Conservation (phyloP, 2,113 vertebrate genomes). For the Ovis aries region DNA sequence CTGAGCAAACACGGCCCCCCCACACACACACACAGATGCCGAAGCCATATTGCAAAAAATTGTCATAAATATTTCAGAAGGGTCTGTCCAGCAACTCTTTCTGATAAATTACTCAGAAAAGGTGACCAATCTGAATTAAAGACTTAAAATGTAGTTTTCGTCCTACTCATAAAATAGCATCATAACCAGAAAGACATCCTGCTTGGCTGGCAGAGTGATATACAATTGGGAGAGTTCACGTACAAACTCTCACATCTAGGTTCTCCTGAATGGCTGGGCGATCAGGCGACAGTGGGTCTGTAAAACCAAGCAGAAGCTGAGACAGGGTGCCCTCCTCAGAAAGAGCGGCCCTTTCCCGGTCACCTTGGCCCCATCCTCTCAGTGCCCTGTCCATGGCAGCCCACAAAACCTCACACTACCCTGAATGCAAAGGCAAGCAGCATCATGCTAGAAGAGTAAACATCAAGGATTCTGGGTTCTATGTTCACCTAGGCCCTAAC, state of each 20-base stretch:
- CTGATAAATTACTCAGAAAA: background rate
- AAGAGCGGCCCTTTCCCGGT: rapidly evolving
- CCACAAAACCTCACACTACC: background rate
- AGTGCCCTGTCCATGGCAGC: background rate
- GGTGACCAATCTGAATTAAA: background rate
- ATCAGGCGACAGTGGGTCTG: background rate
- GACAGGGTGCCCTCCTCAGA: rapidly evolving
- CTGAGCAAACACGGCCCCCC: background rate
- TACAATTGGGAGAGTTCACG: too few species aligned
- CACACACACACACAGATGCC: background rate
- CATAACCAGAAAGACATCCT: background rate
- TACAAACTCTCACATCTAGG: background rate
- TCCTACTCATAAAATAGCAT: background rate
- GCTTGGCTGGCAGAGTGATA: background rate
- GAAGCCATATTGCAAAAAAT: background rate
- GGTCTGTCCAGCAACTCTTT: background rate
- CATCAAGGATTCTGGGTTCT: background rate
- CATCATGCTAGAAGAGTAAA: background rate
- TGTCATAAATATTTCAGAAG: background rate
- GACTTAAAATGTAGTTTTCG: background rate
- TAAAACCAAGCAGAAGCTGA: background rate
- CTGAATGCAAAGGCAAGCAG: background rate
- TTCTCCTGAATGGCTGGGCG: background rate
- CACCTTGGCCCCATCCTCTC: rapidly evolving
- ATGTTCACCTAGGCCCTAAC: too few species aligned